Conservation (phyloP, 2,888 invertebrate species). For the Parnassius orleans region DNA sequence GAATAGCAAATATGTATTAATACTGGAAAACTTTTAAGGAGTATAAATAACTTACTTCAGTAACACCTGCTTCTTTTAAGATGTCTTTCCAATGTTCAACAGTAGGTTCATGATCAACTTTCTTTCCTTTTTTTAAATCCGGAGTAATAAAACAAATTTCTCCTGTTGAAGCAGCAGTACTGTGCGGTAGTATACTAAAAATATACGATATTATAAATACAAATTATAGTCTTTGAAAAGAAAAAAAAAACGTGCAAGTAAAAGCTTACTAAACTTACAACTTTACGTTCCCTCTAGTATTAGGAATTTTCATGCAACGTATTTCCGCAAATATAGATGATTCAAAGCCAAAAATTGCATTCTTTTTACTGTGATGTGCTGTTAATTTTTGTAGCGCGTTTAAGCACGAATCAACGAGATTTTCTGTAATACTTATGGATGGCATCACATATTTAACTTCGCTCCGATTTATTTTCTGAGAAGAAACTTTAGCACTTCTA, state of each 20-base stretch:
- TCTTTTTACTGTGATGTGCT: constrained; percentile 54
- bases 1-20: no score
- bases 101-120: constrained; percentile 87
- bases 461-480: constrained; percentile 35
- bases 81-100: constrained; percentile 87
- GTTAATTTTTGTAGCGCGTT: constrained; percentile 55
- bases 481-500: neutral
- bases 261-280: constrained; percentile 73
- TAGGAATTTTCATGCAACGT: constrained; percentile 83
- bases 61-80: constrained; percentile 82
- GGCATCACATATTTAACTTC: constrained; percentile 59
- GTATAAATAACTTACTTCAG: constrained; percentile 53
- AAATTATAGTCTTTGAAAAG: constrained; percentile 6
- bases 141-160: constrained; percentile 90
- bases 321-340: constrained; percentile 82
- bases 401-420: constrained; percentile 51
- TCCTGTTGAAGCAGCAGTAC: constrained; percentile 82
- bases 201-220: constrained; percentile 10
- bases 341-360: constrained; percentile 79
- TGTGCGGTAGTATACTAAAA: constrained; percentile 76
- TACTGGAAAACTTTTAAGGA: no score
- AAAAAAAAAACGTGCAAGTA: neutral
- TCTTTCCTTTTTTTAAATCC: constrained; percentile 86
- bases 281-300: constrained; percentile 80
- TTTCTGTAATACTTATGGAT: constrained; percentile 53